phyloP scores from a whole-genome alignment of 2,888 invertebrate genomes.

The Ischnus inquisitorius region DNA sequence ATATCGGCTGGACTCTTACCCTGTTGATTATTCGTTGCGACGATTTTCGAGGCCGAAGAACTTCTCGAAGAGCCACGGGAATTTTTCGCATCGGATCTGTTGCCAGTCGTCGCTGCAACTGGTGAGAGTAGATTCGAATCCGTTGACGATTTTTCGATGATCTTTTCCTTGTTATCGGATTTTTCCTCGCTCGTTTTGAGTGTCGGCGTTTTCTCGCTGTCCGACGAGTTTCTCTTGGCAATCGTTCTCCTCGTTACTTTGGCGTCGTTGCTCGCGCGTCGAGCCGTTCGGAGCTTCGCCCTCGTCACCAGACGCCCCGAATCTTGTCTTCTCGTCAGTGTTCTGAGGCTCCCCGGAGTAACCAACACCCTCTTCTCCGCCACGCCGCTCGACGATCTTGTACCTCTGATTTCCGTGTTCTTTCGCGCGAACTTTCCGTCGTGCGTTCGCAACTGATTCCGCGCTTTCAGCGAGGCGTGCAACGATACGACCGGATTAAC shows the following conservation, averaged over 20 bases:
- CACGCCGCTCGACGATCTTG: constrained; percentile 33
- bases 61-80: constrained; percentile 66
- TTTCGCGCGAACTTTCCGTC: constrained; percentile 81
- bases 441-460: constrained; percentile 78
- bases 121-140: constrained; percentile 77
- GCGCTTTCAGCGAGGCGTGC: constrained; percentile 80
- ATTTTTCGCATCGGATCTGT: constrained; percentile 47
- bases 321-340: constrained; percentile 57
- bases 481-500: constrained; percentile 76
- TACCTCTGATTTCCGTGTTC: constrained; percentile 18
- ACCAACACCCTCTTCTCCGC: constrained; percentile 23
- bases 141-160: constrained; percentile 63
- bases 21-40: constrained; percentile 35
- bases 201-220: constrained; percentile 88
- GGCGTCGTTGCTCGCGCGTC: constrained; percentile 52
- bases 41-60: constrained; percentile 49
- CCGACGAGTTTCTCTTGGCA: constrained; percentile 77
- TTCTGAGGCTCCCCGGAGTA: constrained; percentile 40
- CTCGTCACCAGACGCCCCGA: constrained; percentile 70
- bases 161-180: constrained; percentile 60
- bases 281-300: constrained; percentile 67
- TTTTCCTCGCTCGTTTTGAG: constrained; percentile 73
- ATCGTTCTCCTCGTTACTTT: constrained; percentile 61
- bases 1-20: constrained; percentile 40
- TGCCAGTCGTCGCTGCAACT: constrained; percentile 17